Base-by-base conservation (phyloP, 2,113 vertebrate species). In the Nesoenas mayeri region DNA sequence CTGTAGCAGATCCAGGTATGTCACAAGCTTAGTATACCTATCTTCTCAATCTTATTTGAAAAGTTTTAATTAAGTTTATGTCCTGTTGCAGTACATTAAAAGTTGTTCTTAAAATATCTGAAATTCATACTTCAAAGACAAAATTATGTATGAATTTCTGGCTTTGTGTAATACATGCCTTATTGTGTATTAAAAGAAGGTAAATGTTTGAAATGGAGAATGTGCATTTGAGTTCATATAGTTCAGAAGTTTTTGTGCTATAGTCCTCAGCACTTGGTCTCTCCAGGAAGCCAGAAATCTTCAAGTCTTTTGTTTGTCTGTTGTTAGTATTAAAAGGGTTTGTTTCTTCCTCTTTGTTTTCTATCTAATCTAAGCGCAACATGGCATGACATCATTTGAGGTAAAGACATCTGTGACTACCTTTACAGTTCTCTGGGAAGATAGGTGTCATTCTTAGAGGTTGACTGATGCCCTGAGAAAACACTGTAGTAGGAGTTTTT, bases 1-100 rank as follows among this genome's bases (percentile, higher is more conserved):
- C 99, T 96, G 99, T 99, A 69, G 99, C 99, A 80, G 99, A 99
- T 82, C 99, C 99, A 98, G 99, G 99, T 99, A 97, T 64, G 96
- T 65, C 42, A 53, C 42, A 62, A 56, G 51, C 57, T 92, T 60
- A 91, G 7, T 31, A 47, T 26, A 31, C 21, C 4, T 56, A 11
- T 50, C 11, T 64, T 89, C 42, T 79, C 42, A 62, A 0, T 69
- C 36, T 29, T 61, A 28, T 47, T 57, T 48, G 20, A 60, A 57
- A 82, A 67, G 11, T 28, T 89, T 12, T 54, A n/a, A 16, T 80
- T 74, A 44, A 47, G 47, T 47, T 47, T 1, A 38, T 38, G 1
- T 36, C 7, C 26, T 81, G 11, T 26, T 70, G 22, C 78, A 88
- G 5, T 60, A 75, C 19, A 54, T 42, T 31, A 38, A 47, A 54